A percentile compares a stretch with the other conserved stretches of the same genome.
Evolutionary conservation across 2,113 vertebrate species (phyloP).

Genomic region (Paramormyrops kingsleyae): DNA sequence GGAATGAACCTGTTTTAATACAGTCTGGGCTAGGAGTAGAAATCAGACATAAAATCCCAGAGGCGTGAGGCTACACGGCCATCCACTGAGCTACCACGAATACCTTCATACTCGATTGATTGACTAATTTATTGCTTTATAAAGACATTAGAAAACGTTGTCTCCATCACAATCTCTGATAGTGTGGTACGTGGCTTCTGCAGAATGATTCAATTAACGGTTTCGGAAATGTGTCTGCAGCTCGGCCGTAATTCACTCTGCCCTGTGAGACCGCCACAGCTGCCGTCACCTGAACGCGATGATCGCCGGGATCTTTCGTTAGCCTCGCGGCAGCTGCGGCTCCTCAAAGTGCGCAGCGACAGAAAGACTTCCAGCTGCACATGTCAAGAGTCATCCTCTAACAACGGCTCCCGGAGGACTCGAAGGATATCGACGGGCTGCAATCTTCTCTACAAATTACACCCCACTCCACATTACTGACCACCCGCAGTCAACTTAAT

Average conservation of each 20-base stretch:
- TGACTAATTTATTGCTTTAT: not conserved
- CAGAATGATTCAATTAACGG: not conserved
- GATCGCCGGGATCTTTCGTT: not conserved
- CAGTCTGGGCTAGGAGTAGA: not conserved
- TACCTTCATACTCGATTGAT: not conserved
- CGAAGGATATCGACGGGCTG: not conserved
- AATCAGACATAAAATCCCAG: not conserved
- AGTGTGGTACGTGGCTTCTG: not conserved
- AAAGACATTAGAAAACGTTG: not conserved
- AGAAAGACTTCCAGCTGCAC: not conserved
- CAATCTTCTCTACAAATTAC: not conserved
- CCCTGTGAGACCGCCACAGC: not conserved
- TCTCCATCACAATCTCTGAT: not conserved
- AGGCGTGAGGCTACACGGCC: not conserved
- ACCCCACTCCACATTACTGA: not conserved
- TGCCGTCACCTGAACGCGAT: not conserved
- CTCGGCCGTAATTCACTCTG: not conserved
- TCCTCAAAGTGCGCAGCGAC: not conserved
- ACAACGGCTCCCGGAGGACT: not conserved
- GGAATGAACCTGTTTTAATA: not conserved
- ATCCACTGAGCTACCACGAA: not conserved
- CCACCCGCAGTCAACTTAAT: not conserved
- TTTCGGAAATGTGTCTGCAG: not conserved
- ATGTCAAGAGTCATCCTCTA: not conserved
- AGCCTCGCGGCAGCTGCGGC: not conserved